Evolutionary conservation across 2,888 invertebrate species (phyloP), one percentile per base, ranked within the genome.

Genomic region (Dryomyza anilis): DNA sequence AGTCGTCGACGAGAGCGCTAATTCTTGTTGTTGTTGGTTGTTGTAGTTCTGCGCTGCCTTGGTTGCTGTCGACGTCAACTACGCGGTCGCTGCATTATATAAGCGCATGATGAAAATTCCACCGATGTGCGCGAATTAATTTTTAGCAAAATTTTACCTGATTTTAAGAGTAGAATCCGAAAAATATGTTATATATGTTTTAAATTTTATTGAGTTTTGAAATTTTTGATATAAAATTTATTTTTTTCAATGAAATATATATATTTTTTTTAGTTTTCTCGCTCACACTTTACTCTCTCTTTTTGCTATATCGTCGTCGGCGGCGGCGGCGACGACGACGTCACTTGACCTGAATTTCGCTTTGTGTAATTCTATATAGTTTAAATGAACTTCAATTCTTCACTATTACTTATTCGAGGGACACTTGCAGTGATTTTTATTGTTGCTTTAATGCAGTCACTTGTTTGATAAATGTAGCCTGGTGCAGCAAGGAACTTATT

Each of bases 291-390:
- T 19, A n/a, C 58, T 39, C 48, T 39, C n/a, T n/a, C 25, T 52
- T 33, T 52, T 53, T 53, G 29, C 45, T 45, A 7, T n/a, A n/a
- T n/a, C n/a, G n/a, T n/a, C n/a, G n/a, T n/a, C n/a, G n/a, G n/a
- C n/a, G n/a, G n/a, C n/a, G n/a, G n/a, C n/a, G n/a, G n/a, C n/a
- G n/a, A n/a, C n/a, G n/a, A n/a, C n/a, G n/a, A 69, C 69, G 69
- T 68, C 69, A 70, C 55, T 68, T 70, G 70, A 70, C 70, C 70
- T 70, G 65, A 60, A 65, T 68, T 66, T 53, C 30, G 21, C 7
- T 57, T 60, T 60, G 30, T 33, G 10, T 48, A 23, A n/a, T 8
- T 50, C 19, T 14, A 21, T 25, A 45, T 12, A 45, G 23, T n/a
- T 39, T 27, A 46, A 45, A 48, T 3, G 14, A 16, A 14, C 23